Conservation (phyloP, 2,113 vertebrate genomes). For the Tenebrosternarchus preto region DNA sequence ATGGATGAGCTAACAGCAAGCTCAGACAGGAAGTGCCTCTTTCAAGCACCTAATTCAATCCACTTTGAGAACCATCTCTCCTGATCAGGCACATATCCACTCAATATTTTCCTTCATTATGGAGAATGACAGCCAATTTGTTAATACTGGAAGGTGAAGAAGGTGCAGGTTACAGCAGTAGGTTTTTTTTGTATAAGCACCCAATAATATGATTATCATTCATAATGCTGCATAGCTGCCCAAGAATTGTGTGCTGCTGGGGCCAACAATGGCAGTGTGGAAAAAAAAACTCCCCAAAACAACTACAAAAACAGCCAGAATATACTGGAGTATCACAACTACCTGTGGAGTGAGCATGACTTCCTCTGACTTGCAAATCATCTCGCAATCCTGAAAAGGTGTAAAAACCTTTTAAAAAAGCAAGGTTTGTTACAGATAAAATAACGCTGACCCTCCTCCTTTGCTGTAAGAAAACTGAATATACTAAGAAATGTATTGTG, state of each 20-base stretch:
- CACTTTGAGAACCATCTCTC: background rate
- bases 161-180: background rate
- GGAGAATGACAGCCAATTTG: background rate
- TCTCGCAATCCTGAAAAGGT: too few species aligned
- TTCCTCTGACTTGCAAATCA: too few species aligned
- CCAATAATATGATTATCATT: background rate
- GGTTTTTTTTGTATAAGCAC: background rate
- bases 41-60: conserved; percentile 11
- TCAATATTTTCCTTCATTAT: background rate
- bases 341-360: background rate
- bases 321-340: background rate
- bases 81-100: conserved; percentile 12
- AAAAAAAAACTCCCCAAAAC: background rate
- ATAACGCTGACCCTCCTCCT: background rate
- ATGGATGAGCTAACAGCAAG: background rate
- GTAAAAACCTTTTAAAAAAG: background rate
- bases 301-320: background rate
- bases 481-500: background rate
- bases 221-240: background rate
- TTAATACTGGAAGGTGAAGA: background rate
- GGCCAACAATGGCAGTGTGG: background rate
- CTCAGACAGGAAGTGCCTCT: background rate
- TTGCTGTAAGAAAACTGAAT: background rate
- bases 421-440: conserved; percentile 1
- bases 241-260: background rate